A percentile compares a stretch with the other conserved stretches of the same genome.
Conservation (phyloP, 1,140 invertebrate genomes). For the Stratiolaelaps scimitus region DNA sequence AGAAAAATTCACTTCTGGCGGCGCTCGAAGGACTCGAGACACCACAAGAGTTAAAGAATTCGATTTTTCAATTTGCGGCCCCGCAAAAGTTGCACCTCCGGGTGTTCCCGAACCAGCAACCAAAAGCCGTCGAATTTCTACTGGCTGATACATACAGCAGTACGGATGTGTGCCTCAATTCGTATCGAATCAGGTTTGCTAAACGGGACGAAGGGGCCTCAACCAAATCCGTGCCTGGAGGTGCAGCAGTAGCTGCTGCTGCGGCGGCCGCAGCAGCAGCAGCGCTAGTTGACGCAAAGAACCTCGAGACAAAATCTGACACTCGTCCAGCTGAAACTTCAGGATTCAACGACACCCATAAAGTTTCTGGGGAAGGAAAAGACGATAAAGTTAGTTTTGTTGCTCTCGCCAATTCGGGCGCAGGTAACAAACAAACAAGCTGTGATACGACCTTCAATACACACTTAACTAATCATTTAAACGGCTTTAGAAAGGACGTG, state of each 20-base stretch:
- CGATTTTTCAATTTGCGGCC: conserved; percentile 11
- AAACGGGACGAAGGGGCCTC: conserved; percentile 30
- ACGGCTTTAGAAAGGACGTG: not conserved
- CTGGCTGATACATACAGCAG: conserved; percentile 21
- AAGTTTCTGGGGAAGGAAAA: not conserved
- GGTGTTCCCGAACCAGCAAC: conserved; percentile 7
- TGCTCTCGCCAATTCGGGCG: not conserved
- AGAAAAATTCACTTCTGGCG: conserved; percentile 16
- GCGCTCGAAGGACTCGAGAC: conserved; percentile 10
- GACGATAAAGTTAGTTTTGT: not conserved
- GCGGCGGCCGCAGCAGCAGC: no score
- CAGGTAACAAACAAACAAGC: not conserved
- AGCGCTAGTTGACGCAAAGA: conserved; percentile 11
- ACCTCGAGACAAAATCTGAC: conserved; percentile 22
- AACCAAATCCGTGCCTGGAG: not conserved
- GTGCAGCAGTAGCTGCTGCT: no score
- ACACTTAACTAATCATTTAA: not conserved
- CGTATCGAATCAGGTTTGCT: conserved; percentile 19
- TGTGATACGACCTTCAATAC: not conserved
- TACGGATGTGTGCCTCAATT: conserved; percentile 14
- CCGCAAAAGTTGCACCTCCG: conserved; percentile 7
- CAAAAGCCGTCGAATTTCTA: conserved; percentile 2
- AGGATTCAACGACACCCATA: not conserved
- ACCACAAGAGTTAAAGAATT: conserved; percentile 21
- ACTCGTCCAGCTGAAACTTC: conserved; percentile 28